Evolutionary conservation across 2,888 invertebrate species (phyloP), one percentile per base, ranked within the genome.

Genomic region (Thymelicus sylvestris): DNA sequence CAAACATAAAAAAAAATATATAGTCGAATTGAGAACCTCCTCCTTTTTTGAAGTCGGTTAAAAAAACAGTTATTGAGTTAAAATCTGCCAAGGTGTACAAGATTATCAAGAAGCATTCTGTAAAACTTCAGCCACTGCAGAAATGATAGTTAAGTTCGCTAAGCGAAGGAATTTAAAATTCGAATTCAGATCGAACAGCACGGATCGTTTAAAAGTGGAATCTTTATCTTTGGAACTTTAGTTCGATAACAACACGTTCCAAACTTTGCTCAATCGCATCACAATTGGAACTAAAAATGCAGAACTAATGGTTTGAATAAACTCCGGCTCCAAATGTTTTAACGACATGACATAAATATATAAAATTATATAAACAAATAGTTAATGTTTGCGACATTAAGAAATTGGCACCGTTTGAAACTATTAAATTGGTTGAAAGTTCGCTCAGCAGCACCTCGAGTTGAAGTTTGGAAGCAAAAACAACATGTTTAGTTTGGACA

Each of bases 401-500:
- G 24, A 24, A 55, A 24, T 55, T 55, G 24, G 15, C 50, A 50
- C 5, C 55, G 24, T 55, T 55, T 55, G 55, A 55, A 55, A 19
- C 55, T 55, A 55, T 55, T 12, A 55, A 24, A 55, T 55, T 55
- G 12, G 55, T 55, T 55, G 55, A 55, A 24, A 24, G 12, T 55
- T 24, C 55, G 24, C 55, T 24, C 12, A 24, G 24, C 2, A 4
- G 48, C 63, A 48, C 63, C 50, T 64, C 63, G 8, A 38, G 8
- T 41, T 15, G 38, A 15, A 64, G 50, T 50, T 64, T 38, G 50
- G 38, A 59, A 59, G 66, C 50, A 67, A 39, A 67, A 67, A 67
- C 66, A 66, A 66, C 67, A 67, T 57, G 48, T 67, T 67, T 59
- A 67, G 60, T 60, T 67, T 44, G 38, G 13, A 10, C 59, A 61